phyloP scores from a whole-genome alignment of 2,888 invertebrate genomes.

The Eupeodes latifasciatus region DNA sequence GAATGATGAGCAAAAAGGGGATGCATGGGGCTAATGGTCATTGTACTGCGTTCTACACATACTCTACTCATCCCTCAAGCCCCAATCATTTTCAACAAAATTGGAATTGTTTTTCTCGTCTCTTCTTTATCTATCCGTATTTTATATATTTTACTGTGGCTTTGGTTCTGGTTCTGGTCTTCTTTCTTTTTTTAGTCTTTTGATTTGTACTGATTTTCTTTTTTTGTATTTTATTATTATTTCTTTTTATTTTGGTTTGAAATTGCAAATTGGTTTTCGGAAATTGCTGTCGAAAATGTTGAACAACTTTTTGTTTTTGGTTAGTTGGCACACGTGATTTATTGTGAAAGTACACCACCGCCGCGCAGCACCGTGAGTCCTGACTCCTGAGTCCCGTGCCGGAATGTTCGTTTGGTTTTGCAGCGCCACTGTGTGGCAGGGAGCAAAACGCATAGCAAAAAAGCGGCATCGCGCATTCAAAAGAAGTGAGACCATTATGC shows the following conservation, averaged over 20 bases:
- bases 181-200: conserved; percentile 13
- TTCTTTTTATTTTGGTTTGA: conserved; percentile 46
- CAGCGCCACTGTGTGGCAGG: conserved; percentile 3
- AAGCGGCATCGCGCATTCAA: conserved; percentile 40
- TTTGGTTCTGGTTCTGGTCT: neutral
- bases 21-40: conserved; percentile 35
- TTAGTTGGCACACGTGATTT: conserved; percentile 49
- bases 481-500: conserved; percentile 33
- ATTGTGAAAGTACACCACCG: conserved; percentile 41
- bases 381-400: neutral
- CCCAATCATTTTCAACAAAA: conserved; percentile 58
- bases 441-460: neutral
- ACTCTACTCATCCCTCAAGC: conserved; percentile 29
- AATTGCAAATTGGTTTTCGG: conserved; percentile 72
- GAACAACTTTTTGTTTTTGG: conserved; percentile 41
- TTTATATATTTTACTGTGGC: neutral
- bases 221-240: conserved; percentile 32
- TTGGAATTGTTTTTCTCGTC: conserved; percentile 57
- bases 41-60: neutral
- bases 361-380: neutral
- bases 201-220: conserved; percentile 25
- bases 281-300: conserved; percentile 61
- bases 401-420: conserved; percentile 25
- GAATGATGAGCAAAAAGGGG: conserved; percentile 36
- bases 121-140: neutral